Conservation (phyloP, 2,888 invertebrate species). For the Tenodera sinensis region DNA sequence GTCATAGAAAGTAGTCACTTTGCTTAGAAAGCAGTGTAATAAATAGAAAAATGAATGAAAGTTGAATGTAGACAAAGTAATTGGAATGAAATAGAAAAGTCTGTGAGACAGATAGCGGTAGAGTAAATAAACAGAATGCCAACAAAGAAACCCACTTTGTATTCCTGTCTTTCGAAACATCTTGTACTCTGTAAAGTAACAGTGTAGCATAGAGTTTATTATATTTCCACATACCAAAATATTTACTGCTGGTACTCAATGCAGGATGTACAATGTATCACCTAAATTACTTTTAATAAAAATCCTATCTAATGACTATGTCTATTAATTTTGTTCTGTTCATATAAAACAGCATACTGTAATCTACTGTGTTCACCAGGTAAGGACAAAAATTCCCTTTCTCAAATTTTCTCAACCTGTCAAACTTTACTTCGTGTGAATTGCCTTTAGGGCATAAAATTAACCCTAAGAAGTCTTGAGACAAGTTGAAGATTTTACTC, state of each 20-base stretch:
- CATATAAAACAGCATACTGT: too few species aligned
- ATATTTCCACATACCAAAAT: slow-evolving; percentile 10
- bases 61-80: neutral
- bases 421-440: too few species aligned
- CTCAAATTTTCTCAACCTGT: too few species aligned
- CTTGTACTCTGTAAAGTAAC: neutral
- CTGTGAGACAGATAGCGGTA: neutral
- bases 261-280: slow-evolving; percentile 27
- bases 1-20: neutral
- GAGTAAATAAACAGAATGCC: neutral
- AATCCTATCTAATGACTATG: slow-evolving; percentile 9
- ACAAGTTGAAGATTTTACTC: too few species aligned
- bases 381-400: too few species aligned
- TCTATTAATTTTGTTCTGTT: too few species aligned
- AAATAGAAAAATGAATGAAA: neutral
- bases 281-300: slow-evolving; percentile 28
- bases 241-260: slow-evolving; percentile 22
- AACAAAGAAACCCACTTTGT: neutral
- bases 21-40: neutral
- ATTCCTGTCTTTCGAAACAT: slow-evolving; percentile 3
- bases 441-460: too few species aligned
- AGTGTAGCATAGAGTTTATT: slow-evolving; percentile 14
- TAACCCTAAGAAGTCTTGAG: too few species aligned
- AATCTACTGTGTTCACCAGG: too few species aligned
- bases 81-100: neutral